These are phyloP conservation scores for Lithophane semibrunnea DNA, from an alignment of 2,888 invertebrate genomes.

Conservation along the genomic window DNA sequence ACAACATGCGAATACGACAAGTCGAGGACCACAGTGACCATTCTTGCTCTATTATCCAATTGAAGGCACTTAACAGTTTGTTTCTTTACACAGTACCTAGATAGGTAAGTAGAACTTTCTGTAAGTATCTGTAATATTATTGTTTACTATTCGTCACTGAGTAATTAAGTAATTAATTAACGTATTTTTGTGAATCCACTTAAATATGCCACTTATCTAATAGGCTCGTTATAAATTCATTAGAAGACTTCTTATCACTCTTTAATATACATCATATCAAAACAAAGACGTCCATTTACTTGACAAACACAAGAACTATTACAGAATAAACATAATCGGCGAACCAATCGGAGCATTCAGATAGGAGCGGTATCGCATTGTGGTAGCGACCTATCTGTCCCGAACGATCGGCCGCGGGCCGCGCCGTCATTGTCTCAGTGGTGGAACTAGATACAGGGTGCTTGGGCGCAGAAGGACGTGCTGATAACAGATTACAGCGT, in stretches of 20 bases:
- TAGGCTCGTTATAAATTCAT: conserved; percentile 61
- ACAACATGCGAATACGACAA: conserved; percentile 59
- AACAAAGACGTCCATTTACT: conserved; percentile 80
- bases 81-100: conserved; percentile 27
- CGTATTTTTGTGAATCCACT: conserved; percentile 34
- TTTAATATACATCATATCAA: conserved; percentile 65
- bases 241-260: conserved; percentile 64
- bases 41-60: conserved; percentile 71
- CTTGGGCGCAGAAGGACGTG: conserved; percentile 74
- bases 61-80: conserved; percentile 69
- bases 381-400: conserved; percentile 75
- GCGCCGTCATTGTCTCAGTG: conserved; percentile 81
- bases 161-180: conserved; percentile 11
- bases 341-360: conserved; percentile 83
- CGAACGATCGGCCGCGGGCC: conserved; percentile 74
- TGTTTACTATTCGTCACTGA: conserved; percentile 13
- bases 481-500: conserved; percentile 88
- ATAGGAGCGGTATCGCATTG: conserved; percentile 74
- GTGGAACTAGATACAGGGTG: conserved; percentile 74
- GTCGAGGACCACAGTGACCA: conserved; percentile 29
- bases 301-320: conserved; percentile 74
- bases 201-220: conserved; percentile 53
- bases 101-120: conserved; percentile 9
- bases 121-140: neutral
- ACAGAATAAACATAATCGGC: conserved; percentile 81